Conservation (phyloP, 1,140 invertebrate species). For the Drosophila bocki region DNA sequence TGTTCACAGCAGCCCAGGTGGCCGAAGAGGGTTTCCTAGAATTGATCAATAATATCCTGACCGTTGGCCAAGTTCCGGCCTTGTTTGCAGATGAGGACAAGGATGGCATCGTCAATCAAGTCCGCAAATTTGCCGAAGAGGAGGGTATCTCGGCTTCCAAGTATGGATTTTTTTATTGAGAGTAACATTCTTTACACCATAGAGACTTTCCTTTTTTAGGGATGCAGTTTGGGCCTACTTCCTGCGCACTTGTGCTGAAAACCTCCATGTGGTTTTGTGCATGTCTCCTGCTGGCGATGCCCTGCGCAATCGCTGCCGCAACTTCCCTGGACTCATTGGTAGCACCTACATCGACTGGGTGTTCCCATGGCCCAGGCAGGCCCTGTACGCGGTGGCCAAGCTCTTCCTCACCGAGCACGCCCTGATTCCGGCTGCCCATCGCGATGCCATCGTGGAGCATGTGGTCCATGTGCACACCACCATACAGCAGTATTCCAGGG, state of each 20-base stretch:
- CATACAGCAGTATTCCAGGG: conserved; percentile 89
- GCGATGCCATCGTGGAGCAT: conserved; percentile 90
- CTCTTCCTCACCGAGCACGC: conserved; percentile 89
- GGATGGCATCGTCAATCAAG: conserved; percentile 89
- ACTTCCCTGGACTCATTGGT: conserved; percentile 96
- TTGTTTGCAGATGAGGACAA: conserved; percentile 95
- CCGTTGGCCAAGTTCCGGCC: conserved; percentile 93
- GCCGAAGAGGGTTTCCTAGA: conserved; percentile 93
- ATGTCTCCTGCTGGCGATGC: conserved; percentile 95
- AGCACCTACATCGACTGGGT: conserved; percentile 98
- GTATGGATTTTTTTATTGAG: conserved; percentile 83
- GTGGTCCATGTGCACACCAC: conserved; percentile 93
- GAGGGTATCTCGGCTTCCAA: conserved; percentile 90
- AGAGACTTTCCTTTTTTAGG: conserved; percentile 75
- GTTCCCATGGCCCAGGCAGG: conserved; percentile 95
- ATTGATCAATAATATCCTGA: conserved; percentile 95
- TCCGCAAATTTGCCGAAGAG: conserved; percentile 89
- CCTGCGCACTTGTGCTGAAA: conserved; percentile 90
- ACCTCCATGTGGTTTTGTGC: conserved; percentile 95
- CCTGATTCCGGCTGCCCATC: conserved; percentile 88
- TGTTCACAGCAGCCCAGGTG: conserved; percentile 93
- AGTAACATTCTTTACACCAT: background rate
- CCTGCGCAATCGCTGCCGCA: conserved; percentile 92
- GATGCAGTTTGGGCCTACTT: conserved; percentile 95
- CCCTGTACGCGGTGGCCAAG: conserved; percentile 93